Evolutionary conservation across 2,797 vertebrate genomes (phyloP), one percentile per base, ranked within the genome.

Genomic region (Menidia menidia): DNA sequence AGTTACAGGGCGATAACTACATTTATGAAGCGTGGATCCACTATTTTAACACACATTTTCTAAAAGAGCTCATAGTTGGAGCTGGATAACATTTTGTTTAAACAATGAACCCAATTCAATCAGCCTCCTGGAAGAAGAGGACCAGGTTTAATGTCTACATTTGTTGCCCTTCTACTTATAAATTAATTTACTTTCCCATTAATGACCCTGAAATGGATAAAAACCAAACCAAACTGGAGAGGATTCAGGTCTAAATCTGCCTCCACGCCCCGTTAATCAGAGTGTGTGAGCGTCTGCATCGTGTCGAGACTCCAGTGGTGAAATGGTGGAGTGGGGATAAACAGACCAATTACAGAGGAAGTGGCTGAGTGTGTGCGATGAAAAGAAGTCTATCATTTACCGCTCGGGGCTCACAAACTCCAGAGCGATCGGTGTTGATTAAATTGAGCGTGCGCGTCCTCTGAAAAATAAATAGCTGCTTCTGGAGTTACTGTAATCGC

Each of bases 301-400:
- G 64, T 67, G 83, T 88, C 67, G 54, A 77, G 85, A 77, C 78
- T 82, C 64, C 56, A 78, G 69, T 67, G 82, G 68, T 82, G 73
- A 81, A 90, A 88, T 52, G 71, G 76, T 68, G 77, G 61, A 85
- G 78, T 67, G 59, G 71, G 75, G 70, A 85, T 87, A 91, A 92
- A 87, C 81, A 81, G 63, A 62, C 53, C 80, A 88, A 93, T 91
- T 88, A 92, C 75, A 89, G 83, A 87, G 87, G 70, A 89, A 87
- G 87, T 83, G 75, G 75, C 71, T 77, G 8, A 61, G 71, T 65
- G 60, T 78, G 84, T 15, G 72, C 10, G 31, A 68, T 70, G 59
- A 77, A 79, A 67, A 77, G 71, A 78, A 54, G 73, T 78, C 83
- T 87, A 79, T 93, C 67, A 92, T 93, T 92, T 90, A 72, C 59